Percentiles rank a stretch among this genome's conserved stretches.
Conservation (phyloP, 2,888 invertebrate species). For the Temnothorax ravouxi region DNA sequence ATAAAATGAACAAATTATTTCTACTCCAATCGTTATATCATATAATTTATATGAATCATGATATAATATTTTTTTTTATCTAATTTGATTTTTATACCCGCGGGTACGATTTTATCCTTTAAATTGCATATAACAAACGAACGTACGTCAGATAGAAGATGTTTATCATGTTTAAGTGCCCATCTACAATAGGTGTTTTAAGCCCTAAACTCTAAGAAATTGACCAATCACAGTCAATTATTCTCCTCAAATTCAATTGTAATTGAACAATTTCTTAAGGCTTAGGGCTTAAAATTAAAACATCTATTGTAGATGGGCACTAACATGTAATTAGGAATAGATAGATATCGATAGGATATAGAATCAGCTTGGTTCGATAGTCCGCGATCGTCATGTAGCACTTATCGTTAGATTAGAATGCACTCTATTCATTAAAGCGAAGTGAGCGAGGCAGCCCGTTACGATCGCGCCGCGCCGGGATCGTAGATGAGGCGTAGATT, state of each 20-base stretch:
- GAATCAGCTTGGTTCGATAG: background rate
- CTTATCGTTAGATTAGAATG: slow-evolving; percentile 42
- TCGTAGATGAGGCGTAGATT: slow-evolving; percentile 55
- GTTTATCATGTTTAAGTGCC: background rate
- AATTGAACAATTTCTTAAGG: too few relatives aligned
- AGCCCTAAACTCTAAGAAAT: too few relatives aligned
- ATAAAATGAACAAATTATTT: background rate
- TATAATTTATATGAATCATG: too few relatives aligned
- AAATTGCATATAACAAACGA: background rate
- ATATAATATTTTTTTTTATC: background rate
- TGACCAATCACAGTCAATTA: too few relatives aligned
- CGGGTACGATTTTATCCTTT: background rate
- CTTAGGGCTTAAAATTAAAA: too few relatives aligned
- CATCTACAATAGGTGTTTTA: too few relatives aligned
- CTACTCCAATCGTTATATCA: background rate
- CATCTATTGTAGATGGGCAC: too few relatives aligned
- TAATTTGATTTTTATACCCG: background rate
- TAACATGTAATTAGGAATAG: too few relatives aligned
- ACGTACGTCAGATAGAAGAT: background rate
- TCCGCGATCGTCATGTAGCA: slow-evolving; percentile 2
- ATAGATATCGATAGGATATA: background rate
- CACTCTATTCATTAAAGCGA: slow-evolving; percentile 58
- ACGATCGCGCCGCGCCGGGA: slow-evolving; percentile 26
- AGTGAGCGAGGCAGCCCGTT: slow-evolving; percentile 34
- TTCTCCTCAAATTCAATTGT: too few relatives aligned